A percentile compares a stretch with the other conserved stretches of the same genome.
Conservation (phyloP, 2,888 invertebrate genomes). For the Branchellion lobata region DNA sequence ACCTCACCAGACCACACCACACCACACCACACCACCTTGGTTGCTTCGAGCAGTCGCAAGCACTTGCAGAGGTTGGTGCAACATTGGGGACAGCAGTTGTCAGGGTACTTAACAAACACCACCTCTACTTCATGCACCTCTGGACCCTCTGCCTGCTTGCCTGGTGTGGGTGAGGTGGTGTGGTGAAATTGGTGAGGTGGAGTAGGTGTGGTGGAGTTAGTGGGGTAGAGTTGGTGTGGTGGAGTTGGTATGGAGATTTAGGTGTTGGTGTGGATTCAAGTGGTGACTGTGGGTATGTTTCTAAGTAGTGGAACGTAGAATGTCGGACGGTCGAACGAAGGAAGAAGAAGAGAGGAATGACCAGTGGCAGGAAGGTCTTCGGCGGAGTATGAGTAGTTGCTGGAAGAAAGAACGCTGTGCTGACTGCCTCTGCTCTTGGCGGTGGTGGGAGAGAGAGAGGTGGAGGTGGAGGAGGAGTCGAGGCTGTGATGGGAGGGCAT, state of each 20-base stretch:
- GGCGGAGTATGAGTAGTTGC: constrained; percentile 48
- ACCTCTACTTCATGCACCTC: constrained; percentile 76
- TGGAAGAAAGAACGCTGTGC: constrained; percentile 44
- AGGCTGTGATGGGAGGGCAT: constrained; percentile 40
- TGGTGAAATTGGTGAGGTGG: too few species aligned
- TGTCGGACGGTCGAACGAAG: too few species aligned
- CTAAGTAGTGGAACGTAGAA: too few species aligned
- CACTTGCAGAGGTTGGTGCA: constrained; percentile 42
- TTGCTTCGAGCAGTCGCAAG: constrained; percentile 66
- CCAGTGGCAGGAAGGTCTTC: constrained; percentile 45
- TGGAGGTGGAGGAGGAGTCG: constrained; percentile 36
- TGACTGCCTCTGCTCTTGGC: constrained; percentile 42
- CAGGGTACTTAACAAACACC: constrained; percentile 76
- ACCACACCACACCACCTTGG: constrained; percentile 69
- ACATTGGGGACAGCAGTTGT: constrained; percentile 73
- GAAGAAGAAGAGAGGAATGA: too few species aligned
- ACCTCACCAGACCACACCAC: too few species aligned
- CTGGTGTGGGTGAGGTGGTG: not conserved
- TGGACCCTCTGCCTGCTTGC: constrained; percentile 38
- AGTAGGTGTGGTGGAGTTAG: too few species aligned
- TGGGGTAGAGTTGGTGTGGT: too few species aligned
- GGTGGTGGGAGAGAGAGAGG: constrained; percentile 25
- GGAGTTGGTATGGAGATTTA: too few species aligned
- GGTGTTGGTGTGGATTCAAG: too few species aligned
- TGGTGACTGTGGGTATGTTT: too few species aligned